A percentile compares a stretch with the other conserved stretches of the same genome.
phyloP scores from a whole-genome alignment of 2,113 vertebrate species.

The Phycodurus eques region DNA sequence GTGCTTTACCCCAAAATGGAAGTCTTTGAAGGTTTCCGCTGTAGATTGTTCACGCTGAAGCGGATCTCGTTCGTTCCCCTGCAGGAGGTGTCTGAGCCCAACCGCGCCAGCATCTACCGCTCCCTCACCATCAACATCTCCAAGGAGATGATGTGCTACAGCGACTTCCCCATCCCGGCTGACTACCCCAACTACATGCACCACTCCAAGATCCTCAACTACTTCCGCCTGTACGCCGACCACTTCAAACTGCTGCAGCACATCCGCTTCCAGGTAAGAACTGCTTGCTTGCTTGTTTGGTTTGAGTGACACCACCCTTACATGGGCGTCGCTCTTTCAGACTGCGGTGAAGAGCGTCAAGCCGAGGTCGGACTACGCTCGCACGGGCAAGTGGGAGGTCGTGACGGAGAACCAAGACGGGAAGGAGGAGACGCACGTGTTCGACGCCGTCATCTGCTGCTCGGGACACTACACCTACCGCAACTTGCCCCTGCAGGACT shows the following conservation, averaged over 20 bases:
- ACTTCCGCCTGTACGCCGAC: slow-evolving; percentile 83
- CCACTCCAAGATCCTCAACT: slow-evolving; percentile 78
- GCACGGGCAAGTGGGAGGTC: slow-evolving; percentile 85
- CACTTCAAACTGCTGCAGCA: slow-evolving; percentile 77
- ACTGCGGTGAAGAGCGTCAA: slow-evolving; percentile 76
- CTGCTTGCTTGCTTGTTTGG: not conserved
- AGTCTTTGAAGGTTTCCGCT: no score
- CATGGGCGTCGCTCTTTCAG: slow-evolving; percentile 58
- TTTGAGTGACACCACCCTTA: not conserved
- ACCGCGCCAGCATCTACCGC: slow-evolving; percentile 73
- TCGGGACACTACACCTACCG: slow-evolving; percentile 77
- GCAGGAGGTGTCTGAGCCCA: slow-evolving; percentile 61
- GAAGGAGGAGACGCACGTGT: slow-evolving; percentile 63
- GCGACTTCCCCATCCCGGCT: slow-evolving; percentile 82
- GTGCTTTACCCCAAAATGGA: no score
- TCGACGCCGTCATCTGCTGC: slow-evolving; percentile 87
- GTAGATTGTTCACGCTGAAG: no score
- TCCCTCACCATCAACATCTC: slow-evolving; percentile 88
- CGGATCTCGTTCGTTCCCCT: not conserved
- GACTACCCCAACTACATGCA: slow-evolving; percentile 89
- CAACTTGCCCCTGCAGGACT: slow-evolving; percentile 77
- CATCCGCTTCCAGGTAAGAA: slow-evolving; percentile 77
- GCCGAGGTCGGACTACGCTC: slow-evolving; percentile 71
- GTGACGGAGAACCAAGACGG: slow-evolving; percentile 69
- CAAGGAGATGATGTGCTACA: slow-evolving; percentile 92